A percentile compares a stretch with the other conserved stretches of the same genome.
Conservation (phyloP, 1,140 invertebrate species). For the Pissodes strobi region DNA sequence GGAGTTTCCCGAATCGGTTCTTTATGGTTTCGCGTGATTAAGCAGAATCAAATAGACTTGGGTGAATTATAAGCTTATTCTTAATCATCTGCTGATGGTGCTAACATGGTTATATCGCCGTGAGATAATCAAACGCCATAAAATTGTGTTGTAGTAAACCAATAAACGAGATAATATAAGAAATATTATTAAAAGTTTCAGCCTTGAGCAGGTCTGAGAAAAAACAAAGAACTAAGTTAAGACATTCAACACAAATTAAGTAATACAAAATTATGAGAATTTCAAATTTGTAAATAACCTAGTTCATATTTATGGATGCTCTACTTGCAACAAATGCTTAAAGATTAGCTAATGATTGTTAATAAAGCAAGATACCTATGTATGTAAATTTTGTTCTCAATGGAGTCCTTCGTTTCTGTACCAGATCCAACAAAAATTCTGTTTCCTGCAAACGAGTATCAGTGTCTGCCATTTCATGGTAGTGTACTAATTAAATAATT, state of each 20-base stretch:
- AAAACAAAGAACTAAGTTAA: neutral
- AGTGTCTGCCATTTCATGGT: slow-evolving; percentile 20
- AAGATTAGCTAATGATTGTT: neutral
- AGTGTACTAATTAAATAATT: neutral
- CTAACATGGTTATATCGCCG: too few species aligned
- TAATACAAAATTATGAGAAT: too few species aligned
- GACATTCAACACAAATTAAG: too few species aligned
- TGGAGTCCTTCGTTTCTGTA: neutral
- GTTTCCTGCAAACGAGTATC: neutral
- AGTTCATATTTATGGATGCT: neutral
- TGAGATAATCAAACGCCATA: too few species aligned
- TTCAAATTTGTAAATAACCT: too few species aligned
- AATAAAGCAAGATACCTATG: slow-evolving; percentile 17
- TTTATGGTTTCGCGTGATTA: too few species aligned
- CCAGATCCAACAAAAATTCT: neutral
- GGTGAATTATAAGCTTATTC: too few species aligned
- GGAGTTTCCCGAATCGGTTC: too few species aligned
- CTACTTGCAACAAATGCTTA: neutral
- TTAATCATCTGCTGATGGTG: too few species aligned
- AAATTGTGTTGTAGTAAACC: too few species aligned
- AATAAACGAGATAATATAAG: too few species aligned
- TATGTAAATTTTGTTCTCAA: slow-evolving; percentile 13
- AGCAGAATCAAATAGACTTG: too few species aligned
- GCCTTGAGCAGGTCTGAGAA: neutral
- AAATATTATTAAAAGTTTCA: neutral